Evolutionary conservation across 2,888 invertebrate species (phyloP).

Genomic region (Monopis laevigella): DNA sequence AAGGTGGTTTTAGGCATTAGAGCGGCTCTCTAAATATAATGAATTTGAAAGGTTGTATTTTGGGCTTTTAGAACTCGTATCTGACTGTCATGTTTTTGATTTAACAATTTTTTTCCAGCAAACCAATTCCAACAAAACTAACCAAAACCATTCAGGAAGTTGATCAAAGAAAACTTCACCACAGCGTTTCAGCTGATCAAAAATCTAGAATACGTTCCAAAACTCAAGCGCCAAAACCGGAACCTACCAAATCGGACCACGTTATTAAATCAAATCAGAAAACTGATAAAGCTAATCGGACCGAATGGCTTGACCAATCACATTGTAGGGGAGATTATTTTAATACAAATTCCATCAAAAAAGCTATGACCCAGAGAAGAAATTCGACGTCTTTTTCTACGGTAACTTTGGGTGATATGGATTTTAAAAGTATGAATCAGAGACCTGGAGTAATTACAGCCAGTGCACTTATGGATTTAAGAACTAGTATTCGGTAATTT

Average conservation of each 20-base stretch:
- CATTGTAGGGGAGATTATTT: constrained; percentile 37
- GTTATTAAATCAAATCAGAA: constrained; percentile 42
- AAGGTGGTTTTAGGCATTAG: too few species aligned
- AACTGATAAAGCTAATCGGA: constrained; percentile 29
- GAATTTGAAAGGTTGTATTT: too few species aligned
- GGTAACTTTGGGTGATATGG: constrained; percentile 47
- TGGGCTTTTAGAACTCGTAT: too few species aligned
- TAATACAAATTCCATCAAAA: constrained; percentile 37
- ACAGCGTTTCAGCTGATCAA: constrained; percentile 42
- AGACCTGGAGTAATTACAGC: constrained; percentile 79
- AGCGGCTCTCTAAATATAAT: too few species aligned
- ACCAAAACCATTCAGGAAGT: too few species aligned
- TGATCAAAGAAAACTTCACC: constrained; percentile 19
- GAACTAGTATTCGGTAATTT: constrained; percentile 62
- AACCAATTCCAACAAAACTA: too few species aligned
- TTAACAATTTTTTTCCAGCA: too few species aligned
- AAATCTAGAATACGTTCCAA: constrained; percentile 29
- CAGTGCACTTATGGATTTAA: constrained; percentile 73
- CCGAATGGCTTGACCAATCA: constrained; percentile 26
- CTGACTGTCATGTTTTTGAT: too few species aligned
- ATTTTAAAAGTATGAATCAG: constrained; percentile 65
- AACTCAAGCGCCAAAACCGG: constrained; percentile 30
- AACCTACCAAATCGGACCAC: constrained; percentile 45
- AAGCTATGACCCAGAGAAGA: constrained; percentile 36
- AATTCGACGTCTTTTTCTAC: constrained; percentile 57